Base-by-base conservation (phyloP, 2,888 invertebrate genomes). In the Leistus spinibarbis region DNA sequence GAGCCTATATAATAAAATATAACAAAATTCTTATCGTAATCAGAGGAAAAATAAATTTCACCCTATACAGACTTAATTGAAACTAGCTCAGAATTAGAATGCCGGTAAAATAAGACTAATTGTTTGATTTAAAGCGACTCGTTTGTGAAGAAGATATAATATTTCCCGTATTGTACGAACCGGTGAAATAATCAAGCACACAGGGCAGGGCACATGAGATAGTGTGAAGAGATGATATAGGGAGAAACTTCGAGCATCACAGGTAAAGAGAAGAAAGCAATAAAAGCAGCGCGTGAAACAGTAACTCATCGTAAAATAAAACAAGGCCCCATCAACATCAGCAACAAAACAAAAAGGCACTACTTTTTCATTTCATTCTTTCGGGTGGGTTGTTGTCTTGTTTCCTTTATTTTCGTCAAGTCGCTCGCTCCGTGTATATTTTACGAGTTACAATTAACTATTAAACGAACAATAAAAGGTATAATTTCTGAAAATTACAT, bases 401-500 rank as follows among this genome's bases (percentile, higher is more conserved):
- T 64, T 66, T 66, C 53, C 7, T 53, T 53, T 13, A n/a, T 63
- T 7, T 63, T 63, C 1, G 19, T 57, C 16, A 16, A 2, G 10
- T 60, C 10, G 10, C 22, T 20, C 62, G 62, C 74, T 74, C 68
- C 74, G 74, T 77, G 73, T 54, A 73, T 78, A 78, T 77, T 79
- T 79, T 79, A 78, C 74, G 77, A 78, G 77, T 76, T 73, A 78
- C 79, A 79, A 79, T 79, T 79, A 79, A 77, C 76, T 77, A 79
- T 77, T 78, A 79, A 79, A 73, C 73, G 76, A 76, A 74, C 77
- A 77, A 78, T 78, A 78, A 79, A 78, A 78, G 67, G 77, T 73
- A 78, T 79, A 79, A 78, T 78, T 79, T 79, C 78, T 77, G 78
- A 76, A 77, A 79, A 78, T 78, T 78, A 79, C 78, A 79, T 78